These are phyloP conservation scores for Stratiolaelaps scimitus DNA, from an alignment of 1,140 invertebrate genomes.

Conservation along the genomic window DNA sequence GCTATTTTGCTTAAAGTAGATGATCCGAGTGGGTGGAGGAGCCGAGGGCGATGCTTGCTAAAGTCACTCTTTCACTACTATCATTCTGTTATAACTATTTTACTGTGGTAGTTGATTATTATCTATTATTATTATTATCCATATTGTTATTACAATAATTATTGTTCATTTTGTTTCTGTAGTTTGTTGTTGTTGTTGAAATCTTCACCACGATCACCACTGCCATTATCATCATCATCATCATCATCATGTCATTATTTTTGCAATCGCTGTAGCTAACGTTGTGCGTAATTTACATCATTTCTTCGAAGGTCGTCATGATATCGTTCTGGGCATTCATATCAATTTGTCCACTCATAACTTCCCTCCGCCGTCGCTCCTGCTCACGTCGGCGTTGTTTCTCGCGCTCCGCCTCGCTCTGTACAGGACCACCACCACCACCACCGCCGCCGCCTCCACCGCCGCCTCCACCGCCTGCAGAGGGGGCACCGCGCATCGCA, in stretches of 20 bases:
- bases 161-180: conserved; percentile 6
- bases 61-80: too few relatives aligned
- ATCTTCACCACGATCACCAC: too few relatives aligned
- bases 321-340: conserved; percentile 97
- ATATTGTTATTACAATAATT: too few relatives aligned
- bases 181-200: background rate
- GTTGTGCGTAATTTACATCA: conserved; percentile 47
- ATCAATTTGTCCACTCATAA: conserved; percentile 85
- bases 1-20: too few relatives aligned
- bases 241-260: background rate
- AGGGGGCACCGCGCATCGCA: conserved; percentile 30
- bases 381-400: conserved; percentile 63
- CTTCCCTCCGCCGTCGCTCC: conserved; percentile 74
- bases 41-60: too few relatives aligned
- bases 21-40: too few relatives aligned
- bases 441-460: conserved; percentile 31
- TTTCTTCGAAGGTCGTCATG: conserved; percentile 93
- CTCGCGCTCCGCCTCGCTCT: conserved; percentile 50
- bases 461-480: conserved; percentile 31
- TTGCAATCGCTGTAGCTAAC: background rate
- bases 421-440: conserved; percentile 43
- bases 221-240: background rate
- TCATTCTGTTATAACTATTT: too few relatives aligned
- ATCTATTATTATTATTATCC: background rate
- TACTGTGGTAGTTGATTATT: background rate